Conservation (phyloP, 2,113 vertebrate species). For the Periophthalmus modestus region DNA sequence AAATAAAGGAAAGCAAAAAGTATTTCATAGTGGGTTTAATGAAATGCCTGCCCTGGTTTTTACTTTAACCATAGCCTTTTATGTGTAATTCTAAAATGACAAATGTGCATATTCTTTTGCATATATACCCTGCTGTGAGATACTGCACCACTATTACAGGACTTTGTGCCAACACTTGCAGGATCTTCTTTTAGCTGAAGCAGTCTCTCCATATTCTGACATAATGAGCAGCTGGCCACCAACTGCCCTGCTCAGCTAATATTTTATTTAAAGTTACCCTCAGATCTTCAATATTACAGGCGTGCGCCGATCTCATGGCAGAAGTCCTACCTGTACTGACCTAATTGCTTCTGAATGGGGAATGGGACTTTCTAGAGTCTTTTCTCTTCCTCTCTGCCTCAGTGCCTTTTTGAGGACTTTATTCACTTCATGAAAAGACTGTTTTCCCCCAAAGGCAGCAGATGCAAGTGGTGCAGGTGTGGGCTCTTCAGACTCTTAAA, state of each 20-base stretch:
- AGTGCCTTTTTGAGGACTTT: slow-evolving; percentile 61
- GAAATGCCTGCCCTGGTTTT: neutral
- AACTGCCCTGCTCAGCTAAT: slow-evolving; percentile 42
- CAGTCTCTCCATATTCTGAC: slow-evolving; percentile 43
- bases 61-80: neutral
- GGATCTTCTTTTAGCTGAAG: slow-evolving; percentile 44
- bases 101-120: neutral
- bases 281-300: slow-evolving; percentile 41
- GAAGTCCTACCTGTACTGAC: slow-evolving; percentile 54
- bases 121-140: slow-evolving; percentile 1
- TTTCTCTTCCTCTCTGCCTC: slow-evolving; percentile 64
- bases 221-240: slow-evolving; percentile 64
- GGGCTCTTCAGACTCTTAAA: slow-evolving; percentile 8
- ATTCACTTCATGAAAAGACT: slow-evolving; percentile 65
- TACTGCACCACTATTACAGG: slow-evolving; percentile 16
- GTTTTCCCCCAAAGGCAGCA: slow-evolving; percentile 72
- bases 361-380: slow-evolving; percentile 58
- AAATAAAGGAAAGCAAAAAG: neutral
- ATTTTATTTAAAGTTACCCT: slow-evolving; percentile 66
- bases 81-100: neutral
- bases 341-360: slow-evolving; percentile 59
- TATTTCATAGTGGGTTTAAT: neutral
- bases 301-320: slow-evolving; percentile 42
- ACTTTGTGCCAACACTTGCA: slow-evolving; percentile 37
- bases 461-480: slow-evolving; percentile 64